Evolutionary conservation across 1,140 invertebrate genomes (phyloP).

Genomic region (Psilanteris sp.): DNA sequence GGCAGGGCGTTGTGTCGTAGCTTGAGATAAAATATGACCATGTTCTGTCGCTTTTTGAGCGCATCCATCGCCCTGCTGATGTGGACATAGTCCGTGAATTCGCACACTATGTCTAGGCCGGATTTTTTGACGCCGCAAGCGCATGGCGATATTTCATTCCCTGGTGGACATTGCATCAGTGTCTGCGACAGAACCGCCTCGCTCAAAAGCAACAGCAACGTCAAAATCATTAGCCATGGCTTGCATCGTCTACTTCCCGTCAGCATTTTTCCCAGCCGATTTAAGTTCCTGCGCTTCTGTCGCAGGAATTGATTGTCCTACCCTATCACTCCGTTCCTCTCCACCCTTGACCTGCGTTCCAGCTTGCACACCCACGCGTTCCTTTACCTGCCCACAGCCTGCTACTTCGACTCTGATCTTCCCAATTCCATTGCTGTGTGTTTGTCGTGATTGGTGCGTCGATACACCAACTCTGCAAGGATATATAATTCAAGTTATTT

Average conservation of each 20-base stretch:
- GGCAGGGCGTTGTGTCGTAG: slow-evolving; percentile 90
- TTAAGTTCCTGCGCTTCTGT: slow-evolving; percentile 15
- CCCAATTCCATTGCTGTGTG: slow-evolving; percentile 67
- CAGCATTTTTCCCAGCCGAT: slow-evolving; percentile 35
- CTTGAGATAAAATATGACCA: slow-evolving; percentile 91
- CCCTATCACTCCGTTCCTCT: slow-evolving; percentile 17
- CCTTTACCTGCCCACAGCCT: slow-evolving; percentile 60
- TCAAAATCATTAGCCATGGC: slow-evolving; percentile 41
- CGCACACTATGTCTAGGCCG: slow-evolving; percentile 91
- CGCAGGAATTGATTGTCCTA: slow-evolving; percentile 25
- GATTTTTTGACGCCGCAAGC: slow-evolving; percentile 90
- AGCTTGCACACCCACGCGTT: slow-evolving; percentile 48
- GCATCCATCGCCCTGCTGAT: slow-evolving; percentile 88
- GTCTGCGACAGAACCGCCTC: slow-evolving; percentile 61
- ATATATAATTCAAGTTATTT: too few species aligned
- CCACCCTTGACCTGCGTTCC: slow-evolving; percentile 17
- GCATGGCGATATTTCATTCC: slow-evolving; percentile 87
- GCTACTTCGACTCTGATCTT: slow-evolving; percentile 69
- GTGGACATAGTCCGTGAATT: slow-evolving; percentile 87
- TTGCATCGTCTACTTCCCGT: slow-evolving; percentile 5
- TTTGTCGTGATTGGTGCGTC: slow-evolving; percentile 56
- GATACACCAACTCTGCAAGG: slow-evolving; percentile 67
- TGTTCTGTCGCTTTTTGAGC: slow-evolving; percentile 85
- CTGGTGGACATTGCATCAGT: slow-evolving; percentile 85
- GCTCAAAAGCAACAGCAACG: slow-evolving; percentile 28